Evolutionary conservation across 35 echinoderm and acorn worm species (phyloP).

Genomic region (Apostichopus japonicus): DNA sequence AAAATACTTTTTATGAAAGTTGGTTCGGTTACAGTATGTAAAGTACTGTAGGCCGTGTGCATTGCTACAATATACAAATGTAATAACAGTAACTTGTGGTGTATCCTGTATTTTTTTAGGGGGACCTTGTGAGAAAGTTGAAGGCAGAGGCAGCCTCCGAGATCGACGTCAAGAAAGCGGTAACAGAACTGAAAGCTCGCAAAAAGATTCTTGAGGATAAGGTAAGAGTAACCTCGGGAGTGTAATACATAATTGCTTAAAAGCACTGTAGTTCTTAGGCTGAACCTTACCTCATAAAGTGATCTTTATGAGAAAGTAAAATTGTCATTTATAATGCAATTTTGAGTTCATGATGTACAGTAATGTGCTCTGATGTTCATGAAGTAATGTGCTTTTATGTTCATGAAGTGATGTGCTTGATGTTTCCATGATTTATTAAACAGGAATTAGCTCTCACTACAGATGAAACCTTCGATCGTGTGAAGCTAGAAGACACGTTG

Average conservation of each 20-base stretch:
- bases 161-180: conserved; percentile 93
- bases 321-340: no score
- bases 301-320: no score
- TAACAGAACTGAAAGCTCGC: conserved; percentile 91
- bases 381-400: no score
- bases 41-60: neutral
- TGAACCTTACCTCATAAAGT: no score
- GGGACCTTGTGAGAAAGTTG: conserved; percentile 91
- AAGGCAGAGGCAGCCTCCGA: conserved; percentile 80
- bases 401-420: no score
- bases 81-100: neutral
- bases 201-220: conserved; percentile 97
- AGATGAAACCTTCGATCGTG: conserved; percentile 76
- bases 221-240: conserved; percentile 46
- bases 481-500: conserved; percentile 94
- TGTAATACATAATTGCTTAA: no score
- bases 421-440: neutral
- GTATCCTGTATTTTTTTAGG: conserved; percentile 58
- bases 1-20: no score
- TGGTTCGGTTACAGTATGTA: neutral
- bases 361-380: no score
- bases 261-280: no score
- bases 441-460: conserved; percentile 89
- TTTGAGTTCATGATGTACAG: no score
- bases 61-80: no score